Conservation (phyloP, 2,797 vertebrate genomes). For the Choloepus didactylus region DNA sequence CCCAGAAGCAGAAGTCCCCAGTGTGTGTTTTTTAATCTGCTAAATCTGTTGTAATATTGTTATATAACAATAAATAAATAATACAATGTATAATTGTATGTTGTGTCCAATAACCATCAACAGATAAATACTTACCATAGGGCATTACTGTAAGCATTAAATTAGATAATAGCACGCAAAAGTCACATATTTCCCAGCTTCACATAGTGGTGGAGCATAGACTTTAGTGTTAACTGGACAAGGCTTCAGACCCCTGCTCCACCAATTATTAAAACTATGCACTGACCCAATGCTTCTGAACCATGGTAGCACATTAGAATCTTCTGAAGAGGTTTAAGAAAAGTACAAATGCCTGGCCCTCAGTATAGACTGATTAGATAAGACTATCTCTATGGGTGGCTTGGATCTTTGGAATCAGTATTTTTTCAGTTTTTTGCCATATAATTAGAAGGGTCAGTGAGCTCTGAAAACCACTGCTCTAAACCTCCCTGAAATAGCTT, state of each 20-base stretch:
- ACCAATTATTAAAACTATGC: neutral
- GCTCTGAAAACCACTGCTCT: neutral
- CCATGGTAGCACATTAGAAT: neutral
- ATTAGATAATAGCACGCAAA: neutral
- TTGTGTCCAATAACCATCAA: neutral
- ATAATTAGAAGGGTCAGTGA: neutral
- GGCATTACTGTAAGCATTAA: neutral
- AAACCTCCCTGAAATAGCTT: neutral
- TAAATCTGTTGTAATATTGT: neutral
- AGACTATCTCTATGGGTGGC: neutral
- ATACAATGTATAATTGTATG: neutral
- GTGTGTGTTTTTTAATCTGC: constrained; percentile 3
- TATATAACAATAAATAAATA: neutral
- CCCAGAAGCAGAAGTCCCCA: too few relatives aligned
- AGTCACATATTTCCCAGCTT: neutral
- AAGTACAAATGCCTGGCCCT: neutral
- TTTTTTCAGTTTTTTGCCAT: neutral
- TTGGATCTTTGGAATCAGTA: neutral
- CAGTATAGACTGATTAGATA: neutral
- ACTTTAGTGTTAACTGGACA: too few relatives aligned
- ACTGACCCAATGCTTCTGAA: constrained; percentile 13
- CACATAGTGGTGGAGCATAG: neutral
- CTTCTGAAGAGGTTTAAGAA: neutral
- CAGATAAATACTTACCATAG: neutral
- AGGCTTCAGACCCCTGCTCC: too few relatives aligned